Conservation (phyloP, 2,888 invertebrate species). For the Patella pellucida region DNA sequence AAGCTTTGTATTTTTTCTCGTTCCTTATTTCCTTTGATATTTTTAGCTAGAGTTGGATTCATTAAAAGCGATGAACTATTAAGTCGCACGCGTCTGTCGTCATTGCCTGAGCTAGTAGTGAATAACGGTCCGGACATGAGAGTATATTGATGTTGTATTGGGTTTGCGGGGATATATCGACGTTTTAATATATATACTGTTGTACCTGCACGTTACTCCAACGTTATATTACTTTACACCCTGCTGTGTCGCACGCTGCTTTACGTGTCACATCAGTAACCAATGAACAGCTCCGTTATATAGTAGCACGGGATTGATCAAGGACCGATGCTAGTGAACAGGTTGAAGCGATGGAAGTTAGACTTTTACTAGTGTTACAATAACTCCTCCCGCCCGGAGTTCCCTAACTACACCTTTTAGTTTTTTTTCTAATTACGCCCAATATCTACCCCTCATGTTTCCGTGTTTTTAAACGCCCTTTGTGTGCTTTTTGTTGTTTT, state of each 20-base stretch:
- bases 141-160: conserved; percentile 6
- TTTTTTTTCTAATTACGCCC: too few species aligned
- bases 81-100: too few species aligned
- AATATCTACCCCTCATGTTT: too few species aligned
- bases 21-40: too few species aligned
- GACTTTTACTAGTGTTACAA: neutral
- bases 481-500: too few species aligned
- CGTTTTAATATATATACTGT: conserved; percentile 3
- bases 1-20: too few species aligned
- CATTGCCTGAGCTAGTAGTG: neutral
- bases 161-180: conserved; percentile 1
- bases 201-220: conserved; percentile 1
- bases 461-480: too few species aligned
- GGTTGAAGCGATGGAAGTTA: conserved; percentile 7
- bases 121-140: neutral
- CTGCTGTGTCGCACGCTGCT: conserved; percentile 10
- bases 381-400: neutral
- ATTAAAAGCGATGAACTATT: too few species aligned
- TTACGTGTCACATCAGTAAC: conserved; percentile 10
- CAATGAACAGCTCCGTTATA: neutral
- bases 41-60: too few species aligned
- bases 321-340: neutral
- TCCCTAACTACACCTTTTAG: too few species aligned
- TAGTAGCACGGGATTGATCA: neutral
- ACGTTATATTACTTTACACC: conserved; percentile 1